Percentiles rank a stretch among this genome's conserved stretches.
Conservation (phyloP, 2,888 invertebrate species). For the Cremastinae sp. region DNA sequence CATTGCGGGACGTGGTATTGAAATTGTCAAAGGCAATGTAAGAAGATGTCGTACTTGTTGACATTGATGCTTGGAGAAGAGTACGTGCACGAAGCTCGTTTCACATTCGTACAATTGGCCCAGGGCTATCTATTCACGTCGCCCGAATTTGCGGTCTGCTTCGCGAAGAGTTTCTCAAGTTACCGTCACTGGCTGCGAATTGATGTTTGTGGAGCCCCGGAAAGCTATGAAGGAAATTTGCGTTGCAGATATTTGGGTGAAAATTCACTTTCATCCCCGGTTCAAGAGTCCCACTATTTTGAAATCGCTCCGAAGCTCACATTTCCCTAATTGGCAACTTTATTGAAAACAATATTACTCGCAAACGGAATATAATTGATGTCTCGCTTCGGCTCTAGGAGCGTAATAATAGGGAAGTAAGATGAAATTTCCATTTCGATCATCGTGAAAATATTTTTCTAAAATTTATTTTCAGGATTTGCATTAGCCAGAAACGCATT, state of each 20-base stretch:
- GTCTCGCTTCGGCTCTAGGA: too few species aligned
- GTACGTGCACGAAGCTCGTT: background rate
- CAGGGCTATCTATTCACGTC: slow-evolving; percentile 4
- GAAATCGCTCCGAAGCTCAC: too few species aligned
- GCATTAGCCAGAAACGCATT: slow-evolving; percentile 65
- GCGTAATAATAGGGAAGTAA: background rate
- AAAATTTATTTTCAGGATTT: slow-evolving; percentile 45
- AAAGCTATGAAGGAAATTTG: too few species aligned
- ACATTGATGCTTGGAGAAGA: slow-evolving; percentile 1
- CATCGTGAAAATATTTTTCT: background rate
- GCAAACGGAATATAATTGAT: too few species aligned
- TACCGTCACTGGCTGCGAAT: slow-evolving; percentile 1
- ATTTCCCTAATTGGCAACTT: too few species aligned
- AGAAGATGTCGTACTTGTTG: too few species aligned
- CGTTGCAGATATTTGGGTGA: too few species aligned
- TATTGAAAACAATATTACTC: too few species aligned
- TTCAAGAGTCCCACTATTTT: too few species aligned
- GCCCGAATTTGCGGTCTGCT: background rate
- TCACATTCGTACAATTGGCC: background rate
- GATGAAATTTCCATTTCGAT: background rate
- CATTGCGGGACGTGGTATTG: too few species aligned
- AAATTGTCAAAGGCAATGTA: too few species aligned
- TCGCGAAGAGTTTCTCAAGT: slow-evolving; percentile 22
- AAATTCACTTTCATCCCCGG: background rate
- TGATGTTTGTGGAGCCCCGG: background rate